Conservation (phyloP, 2,113 vertebrate species). For the Talpa occidentalis region DNA sequence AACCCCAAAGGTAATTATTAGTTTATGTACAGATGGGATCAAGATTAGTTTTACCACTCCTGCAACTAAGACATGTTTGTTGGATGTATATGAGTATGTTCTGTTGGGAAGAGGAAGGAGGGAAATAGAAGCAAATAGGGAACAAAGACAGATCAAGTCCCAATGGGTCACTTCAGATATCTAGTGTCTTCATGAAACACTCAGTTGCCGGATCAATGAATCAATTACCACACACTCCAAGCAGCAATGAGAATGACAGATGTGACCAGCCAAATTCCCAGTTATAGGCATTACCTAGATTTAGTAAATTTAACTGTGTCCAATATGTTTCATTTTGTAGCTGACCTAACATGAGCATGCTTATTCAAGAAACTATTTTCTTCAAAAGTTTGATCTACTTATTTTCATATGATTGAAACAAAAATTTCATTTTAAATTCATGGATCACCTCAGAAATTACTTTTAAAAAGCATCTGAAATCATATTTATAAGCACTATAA, state of each 20-base stretch:
- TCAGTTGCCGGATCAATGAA: background rate
- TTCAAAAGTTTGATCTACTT: background rate
- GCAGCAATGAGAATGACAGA: background rate
- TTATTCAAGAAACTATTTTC: background rate
- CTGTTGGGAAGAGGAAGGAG: background rate
- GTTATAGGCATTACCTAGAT: background rate
- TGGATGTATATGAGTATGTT: background rate
- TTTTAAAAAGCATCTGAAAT: background rate
- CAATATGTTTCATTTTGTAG: background rate
- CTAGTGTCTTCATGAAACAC: background rate
- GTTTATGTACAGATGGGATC: background rate
- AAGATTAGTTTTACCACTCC: background rate
- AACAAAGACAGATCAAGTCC: background rate
- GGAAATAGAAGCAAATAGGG: background rate
- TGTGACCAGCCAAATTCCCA: background rate
- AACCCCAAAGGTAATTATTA: background rate
- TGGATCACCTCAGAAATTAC: background rate
- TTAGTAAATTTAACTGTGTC: background rate
- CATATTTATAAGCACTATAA: background rate
- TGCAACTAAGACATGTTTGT: background rate
- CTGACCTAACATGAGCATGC: background rate
- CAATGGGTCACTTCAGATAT: background rate
- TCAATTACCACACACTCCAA: background rate
- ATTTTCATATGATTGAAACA: background rate
- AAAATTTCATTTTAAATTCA: background rate